Evolutionary conservation across 2,113 vertebrate species (phyloP), one percentile per base, ranked within the genome.

Genomic region (Odocoileus virginianus): DNA sequence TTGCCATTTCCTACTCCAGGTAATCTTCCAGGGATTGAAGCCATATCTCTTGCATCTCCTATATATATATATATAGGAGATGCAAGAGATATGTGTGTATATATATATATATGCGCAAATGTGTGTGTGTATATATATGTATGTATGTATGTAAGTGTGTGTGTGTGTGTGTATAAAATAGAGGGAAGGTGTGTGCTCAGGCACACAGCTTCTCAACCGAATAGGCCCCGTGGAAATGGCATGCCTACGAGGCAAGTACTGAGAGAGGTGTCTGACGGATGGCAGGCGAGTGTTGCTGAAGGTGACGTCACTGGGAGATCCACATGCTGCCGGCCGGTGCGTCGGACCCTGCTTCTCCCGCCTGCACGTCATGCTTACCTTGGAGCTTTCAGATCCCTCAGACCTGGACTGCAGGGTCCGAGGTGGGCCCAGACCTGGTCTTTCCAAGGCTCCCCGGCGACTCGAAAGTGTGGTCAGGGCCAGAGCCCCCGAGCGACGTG

Each of bases 301-400:
- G 30, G 6, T 0, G 28, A 33, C 30, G 2, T 76, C 11, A 3
- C 21, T 7, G 6, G 67, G 5, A 9, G 64, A 3, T 43, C 40
- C 45, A 5, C 50, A 45, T 14, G 78, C 17, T 58, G 27, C 92
- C 1, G 4, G 40, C 40, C 0, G 0, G 45, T 2, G 5, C 6
- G 0, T 0, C 50, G 19, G 47, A n/a, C 40, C 40, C 28, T 4
- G n/a, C 61, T 6, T 55, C 52, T 61, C 11, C 43, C 0, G 1
- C 55, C 43, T 13, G 45, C 16, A 2, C 0, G 0, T 13, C 15
- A 16, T 0, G 2, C 16, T n/a, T 9, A 11, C 43, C 14, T 28
- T 2, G 7, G 17, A 64, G 45, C 40, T 55, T 47, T 58, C 57
- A 5, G 40, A 45, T 82, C 57, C 21, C 36, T 40, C 25, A 2